phyloP scores from a whole-genome alignment of 2,797 vertebrate genomes.

The Crocidura indochinensis region DNA sequence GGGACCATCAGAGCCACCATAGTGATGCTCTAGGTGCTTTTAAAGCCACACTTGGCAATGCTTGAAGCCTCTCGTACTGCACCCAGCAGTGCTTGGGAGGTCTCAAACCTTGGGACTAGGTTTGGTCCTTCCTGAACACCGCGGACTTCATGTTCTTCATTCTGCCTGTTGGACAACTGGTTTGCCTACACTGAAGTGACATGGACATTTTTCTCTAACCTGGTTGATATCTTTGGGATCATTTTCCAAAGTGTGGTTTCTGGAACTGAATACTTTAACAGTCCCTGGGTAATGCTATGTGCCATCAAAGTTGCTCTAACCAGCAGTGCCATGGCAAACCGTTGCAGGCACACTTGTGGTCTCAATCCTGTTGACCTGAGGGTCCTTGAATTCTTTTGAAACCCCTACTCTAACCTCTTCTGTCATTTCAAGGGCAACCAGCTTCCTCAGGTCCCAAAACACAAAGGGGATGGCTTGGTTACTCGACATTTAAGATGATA shows the following conservation, averaged over 20 bases:
- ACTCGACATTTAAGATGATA: too few species aligned
- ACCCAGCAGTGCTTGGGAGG: too few species aligned
- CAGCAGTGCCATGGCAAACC: background rate
- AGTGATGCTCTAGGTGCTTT: too few species aligned
- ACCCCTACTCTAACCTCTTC: background rate
- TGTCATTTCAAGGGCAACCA: background rate
- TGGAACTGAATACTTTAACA: background rate
- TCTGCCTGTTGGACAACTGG: background rate
- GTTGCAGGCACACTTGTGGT: background rate
- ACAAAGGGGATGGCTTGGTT: background rate
- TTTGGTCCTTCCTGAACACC: background rate
- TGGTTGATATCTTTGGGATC: too few species aligned
- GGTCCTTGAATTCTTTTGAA: background rate
- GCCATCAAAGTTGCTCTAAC: background rate
- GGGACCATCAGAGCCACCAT: too few species aligned
- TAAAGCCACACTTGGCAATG: too few species aligned
- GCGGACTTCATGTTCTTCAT: background rate
- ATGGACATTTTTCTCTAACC: background rate
- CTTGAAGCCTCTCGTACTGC: background rate
- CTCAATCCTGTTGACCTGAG: background rate
- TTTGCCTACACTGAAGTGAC: background rate
- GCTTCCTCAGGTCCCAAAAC: background rate
- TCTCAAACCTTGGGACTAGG: background rate
- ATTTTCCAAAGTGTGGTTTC: constrained; percentile 23
- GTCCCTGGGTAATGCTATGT: too few species aligned